phyloP scores from a whole-genome alignment of 2,113 vertebrate genomes.

The Melanotaenia duboulayi region DNA sequence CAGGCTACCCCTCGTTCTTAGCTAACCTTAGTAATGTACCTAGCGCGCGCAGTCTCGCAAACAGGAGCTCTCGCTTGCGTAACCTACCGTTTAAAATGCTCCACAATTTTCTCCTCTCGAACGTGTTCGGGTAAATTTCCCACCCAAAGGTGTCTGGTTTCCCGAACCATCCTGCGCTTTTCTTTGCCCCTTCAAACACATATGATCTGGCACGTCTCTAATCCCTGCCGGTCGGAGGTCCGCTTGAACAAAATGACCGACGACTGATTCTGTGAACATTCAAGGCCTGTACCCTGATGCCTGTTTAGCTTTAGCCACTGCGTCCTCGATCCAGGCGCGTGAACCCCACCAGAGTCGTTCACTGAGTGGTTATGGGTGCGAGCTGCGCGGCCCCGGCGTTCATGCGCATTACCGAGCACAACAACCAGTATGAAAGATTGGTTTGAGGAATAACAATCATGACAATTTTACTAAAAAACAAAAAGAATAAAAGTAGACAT shows the following conservation, averaged over 20 bases:
- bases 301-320: conserved; percentile 68
- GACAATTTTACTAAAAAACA: no score
- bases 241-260: conserved; percentile 82
- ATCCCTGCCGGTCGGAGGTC: conserved; percentile 80
- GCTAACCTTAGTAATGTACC: conserved; percentile 39
- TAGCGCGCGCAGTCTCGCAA: conserved; percentile 69
- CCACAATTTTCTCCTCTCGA: conserved; percentile 98
- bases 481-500: no score
- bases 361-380: conserved; percentile 46
- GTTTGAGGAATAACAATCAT: no score
- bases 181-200: conserved; percentile 80
- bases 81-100: conserved; percentile 99
- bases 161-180: conserved; percentile 94
- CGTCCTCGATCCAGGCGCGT: conserved; percentile 57
- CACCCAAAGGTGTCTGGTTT: conserved; percentile 99
- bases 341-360: conserved; percentile 46
- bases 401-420: conserved; percentile 41
- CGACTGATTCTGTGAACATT: conserved; percentile 62
- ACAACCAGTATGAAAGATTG: no score
- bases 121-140: conserved; percentile 99
- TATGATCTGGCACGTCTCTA: conserved; percentile 77
- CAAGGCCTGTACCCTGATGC: conserved; percentile 61
- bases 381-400: conserved; percentile 57
- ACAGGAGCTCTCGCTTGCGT: conserved; percentile 61
- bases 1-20: conserved; percentile 20